phyloP scores from a whole-genome alignment of 2,113 vertebrate species.

The Laticauda laticaudata region DNA sequence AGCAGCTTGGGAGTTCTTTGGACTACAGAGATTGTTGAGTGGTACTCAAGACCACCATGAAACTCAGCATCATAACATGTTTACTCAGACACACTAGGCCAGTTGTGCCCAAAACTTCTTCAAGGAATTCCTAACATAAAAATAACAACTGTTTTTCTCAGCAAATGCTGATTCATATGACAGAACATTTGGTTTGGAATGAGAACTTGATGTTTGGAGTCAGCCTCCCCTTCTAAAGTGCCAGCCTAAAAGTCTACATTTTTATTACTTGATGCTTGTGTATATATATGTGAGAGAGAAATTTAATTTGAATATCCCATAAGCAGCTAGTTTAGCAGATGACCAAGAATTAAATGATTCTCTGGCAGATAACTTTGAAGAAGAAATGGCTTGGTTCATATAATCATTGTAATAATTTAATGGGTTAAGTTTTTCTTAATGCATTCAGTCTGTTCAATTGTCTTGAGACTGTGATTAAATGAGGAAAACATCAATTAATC shows the following conservation, averaged over 20 bases:
- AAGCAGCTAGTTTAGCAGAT: neutral
- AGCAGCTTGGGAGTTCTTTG: neutral
- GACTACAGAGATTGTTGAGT: neutral
- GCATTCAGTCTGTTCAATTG: neutral
- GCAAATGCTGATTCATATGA: neutral
- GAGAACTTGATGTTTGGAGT: neutral
- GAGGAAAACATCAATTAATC: neutral
- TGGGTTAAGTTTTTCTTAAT: neutral
- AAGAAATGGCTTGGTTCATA: neutral
- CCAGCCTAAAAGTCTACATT: neutral
- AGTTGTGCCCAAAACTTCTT: neutral
- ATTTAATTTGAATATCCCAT: neutral
- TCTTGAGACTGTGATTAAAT: neutral
- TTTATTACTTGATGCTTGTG: neutral
- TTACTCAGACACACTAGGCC: neutral
- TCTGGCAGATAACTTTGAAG: neutral
- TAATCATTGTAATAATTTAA: neutral
- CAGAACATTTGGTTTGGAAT: neutral
- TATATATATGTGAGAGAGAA: neutral
- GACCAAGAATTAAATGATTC: neutral
- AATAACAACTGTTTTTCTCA: neutral
- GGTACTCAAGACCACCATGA: slow-evolving; percentile 5
- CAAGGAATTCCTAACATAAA: neutral
- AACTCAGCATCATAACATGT: neutral
- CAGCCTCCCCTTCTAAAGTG: neutral